Conservation (phyloP, 1,140 invertebrate genomes). For the Oedothorax gibbosus region DNA sequence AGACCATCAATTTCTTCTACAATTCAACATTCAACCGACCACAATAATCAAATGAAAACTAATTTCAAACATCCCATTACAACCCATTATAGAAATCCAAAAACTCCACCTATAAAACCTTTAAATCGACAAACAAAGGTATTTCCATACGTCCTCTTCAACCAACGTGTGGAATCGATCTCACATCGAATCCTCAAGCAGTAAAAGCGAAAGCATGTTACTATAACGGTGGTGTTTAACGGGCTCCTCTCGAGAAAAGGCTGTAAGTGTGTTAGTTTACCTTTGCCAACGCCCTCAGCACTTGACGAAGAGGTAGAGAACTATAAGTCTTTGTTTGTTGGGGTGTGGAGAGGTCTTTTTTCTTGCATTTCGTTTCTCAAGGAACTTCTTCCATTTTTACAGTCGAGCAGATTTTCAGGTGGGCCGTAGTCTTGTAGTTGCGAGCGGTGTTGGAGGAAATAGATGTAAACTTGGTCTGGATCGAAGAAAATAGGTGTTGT, state of each 20-base stretch:
- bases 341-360: constrained; percentile 28
- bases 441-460: constrained; percentile 33
- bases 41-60: too few relatives aligned
- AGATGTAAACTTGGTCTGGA: constrained; percentile 42
- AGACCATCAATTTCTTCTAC: too few relatives aligned
- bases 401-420: constrained; percentile 56
- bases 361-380: constrained; percentile 24
- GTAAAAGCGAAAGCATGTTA: constrained; percentile 60
- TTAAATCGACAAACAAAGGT: constrained; percentile 44
- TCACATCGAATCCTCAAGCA: constrained; percentile 29
- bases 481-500: too few relatives aligned
- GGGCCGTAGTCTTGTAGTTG: not conserved
- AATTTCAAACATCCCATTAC: too few relatives aligned
- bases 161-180: constrained; percentile 37
- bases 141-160: constrained; percentile 36
- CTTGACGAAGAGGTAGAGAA: constrained; percentile 47
- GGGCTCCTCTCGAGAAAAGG: constrained; percentile 42
- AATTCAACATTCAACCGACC: too few relatives aligned
- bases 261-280: constrained; percentile 56
- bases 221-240: constrained; percentile 58
- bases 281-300: constrained; percentile 57
- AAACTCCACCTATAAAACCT: not conserved
- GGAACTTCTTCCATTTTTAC: constrained; percentile 57
- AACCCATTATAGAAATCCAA: too few relatives aligned
- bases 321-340: constrained; percentile 58